Base-by-base conservation (phyloP, 2,888 invertebrate species). In the Exocentrus adspersus region DNA sequence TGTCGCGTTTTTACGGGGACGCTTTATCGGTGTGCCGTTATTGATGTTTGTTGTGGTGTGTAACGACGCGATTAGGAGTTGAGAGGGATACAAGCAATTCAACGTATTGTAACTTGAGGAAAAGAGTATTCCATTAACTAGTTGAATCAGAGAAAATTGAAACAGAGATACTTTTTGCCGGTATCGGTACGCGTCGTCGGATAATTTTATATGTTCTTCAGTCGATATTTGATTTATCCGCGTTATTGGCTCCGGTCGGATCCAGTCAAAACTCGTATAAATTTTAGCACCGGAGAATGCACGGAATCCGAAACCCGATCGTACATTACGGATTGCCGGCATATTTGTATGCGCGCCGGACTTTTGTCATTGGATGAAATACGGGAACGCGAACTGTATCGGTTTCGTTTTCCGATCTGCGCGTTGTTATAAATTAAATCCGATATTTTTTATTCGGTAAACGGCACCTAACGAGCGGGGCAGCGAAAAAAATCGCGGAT, bases 1-100 rank as follows among this genome's bases (percentile, higher is more conserved):
- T 66, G 59, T 65, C 63, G 61, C 63, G 63, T 65, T 68, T 68
- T 65, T 65, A 57, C 57, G 46, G 46, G 45, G 46, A 16, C 57
- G 19, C 12, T 57, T 57, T 57, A 46, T 57, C 57, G 46, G 57
- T 28, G 46, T 20, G 30, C 32, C 46, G 32, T 57, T 57, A 57
- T 57, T 32, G 57, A 57, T 57, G 57, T 57, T 54, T 37, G 46
- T 57, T 57, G 57, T 57, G 43, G 17, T 42, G 37, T 46, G 32
- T 57, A 57, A 57, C 46, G 57, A 46, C n/a, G n/a, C n/a, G n/a
- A n/a, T n/a, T n/a, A n/a, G n/a, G n/a, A n/a, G n/a, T n/a, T n/a
- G n/a, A n/a, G n/a, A n/a, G n/a, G n/a, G n/a, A n/a, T n/a, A n/a
- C n/a, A n/a, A n/a, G n/a, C n/a, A n/a, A n/a, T n/a, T n/a, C n/a